Evolutionary conservation across 2,113 vertebrate genomes (phyloP).

Genomic region (Sturnira hondurensis): DNA sequence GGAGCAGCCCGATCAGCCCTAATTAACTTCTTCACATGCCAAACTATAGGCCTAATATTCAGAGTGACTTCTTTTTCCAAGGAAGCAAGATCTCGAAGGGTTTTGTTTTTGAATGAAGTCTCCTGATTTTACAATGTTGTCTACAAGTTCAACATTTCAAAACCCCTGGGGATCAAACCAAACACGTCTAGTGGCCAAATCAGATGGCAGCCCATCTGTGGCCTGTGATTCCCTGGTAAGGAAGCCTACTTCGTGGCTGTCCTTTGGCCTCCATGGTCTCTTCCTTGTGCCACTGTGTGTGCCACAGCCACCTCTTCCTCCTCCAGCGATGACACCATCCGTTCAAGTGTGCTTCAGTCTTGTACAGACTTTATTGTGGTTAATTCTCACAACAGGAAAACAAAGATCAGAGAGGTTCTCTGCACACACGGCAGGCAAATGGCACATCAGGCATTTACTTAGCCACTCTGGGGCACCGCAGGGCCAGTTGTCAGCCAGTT

Average conservation of each 20-base stretch:
- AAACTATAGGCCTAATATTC: neutral
- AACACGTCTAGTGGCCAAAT: neutral
- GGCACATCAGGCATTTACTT: neutral
- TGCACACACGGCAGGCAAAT: neutral
- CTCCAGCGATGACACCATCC: neutral
- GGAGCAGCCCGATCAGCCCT: neutral
- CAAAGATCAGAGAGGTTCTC: neutral
- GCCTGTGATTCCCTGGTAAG: neutral
- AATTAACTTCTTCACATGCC: neutral
- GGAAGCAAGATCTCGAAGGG: neutral
- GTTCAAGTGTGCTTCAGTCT: neutral
- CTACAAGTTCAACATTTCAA: neutral
- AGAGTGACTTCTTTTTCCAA: neutral
- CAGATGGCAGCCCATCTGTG: neutral
- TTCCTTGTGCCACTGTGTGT: fast-evolving
- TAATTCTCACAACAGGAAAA: neutral
- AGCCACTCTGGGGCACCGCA: fast-evolving
- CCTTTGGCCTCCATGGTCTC: neutral
- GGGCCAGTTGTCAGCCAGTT: neutral
- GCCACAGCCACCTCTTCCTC: fast-evolving
- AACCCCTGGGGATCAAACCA: neutral
- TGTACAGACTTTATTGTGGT: neutral
- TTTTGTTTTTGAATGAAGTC: neutral
- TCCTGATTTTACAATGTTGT: neutral
- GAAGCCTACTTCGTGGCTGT: too few species aligned